These are phyloP conservation scores for Cygnus olor DNA, from an alignment of 2,797 vertebrate genomes.

Conservation along the genomic window DNA sequence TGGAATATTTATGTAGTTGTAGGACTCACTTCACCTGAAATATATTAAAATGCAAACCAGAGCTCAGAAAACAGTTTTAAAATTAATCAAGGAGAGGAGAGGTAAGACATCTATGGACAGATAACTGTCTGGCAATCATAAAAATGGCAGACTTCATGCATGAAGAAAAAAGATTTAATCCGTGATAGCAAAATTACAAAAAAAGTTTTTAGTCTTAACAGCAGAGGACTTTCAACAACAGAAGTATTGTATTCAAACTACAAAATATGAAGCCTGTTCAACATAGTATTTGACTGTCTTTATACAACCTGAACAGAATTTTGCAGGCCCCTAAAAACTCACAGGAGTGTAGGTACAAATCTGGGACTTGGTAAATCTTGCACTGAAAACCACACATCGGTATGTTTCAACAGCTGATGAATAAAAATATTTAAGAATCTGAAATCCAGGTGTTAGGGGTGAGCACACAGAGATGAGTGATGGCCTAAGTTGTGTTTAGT, in stretches of 20 bases:
- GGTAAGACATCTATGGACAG: background rate
- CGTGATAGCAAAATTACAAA: background rate
- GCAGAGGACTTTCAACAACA: background rate
- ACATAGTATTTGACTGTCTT: background rate
- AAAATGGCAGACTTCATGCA: background rate
- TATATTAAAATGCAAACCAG: background rate
- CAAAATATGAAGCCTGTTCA: background rate
- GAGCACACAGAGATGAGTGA: background rate
- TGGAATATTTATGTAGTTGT: background rate
- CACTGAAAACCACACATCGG: background rate
- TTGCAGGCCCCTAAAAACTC: background rate
- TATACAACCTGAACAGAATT: background rate
- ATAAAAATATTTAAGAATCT: background rate
- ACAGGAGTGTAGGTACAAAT: background rate
- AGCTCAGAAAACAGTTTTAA: background rate
- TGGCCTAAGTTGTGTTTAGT: background rate
- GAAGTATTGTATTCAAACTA: background rate
- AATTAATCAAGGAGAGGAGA: background rate
- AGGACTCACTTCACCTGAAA: background rate
- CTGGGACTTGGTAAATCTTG: background rate
- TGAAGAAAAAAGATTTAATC: background rate
- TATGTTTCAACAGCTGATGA: constrained; percentile 4
- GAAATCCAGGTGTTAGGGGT: constrained; percentile 17
- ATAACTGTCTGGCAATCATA: background rate
- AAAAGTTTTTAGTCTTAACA: background rate